A percentile compares a stretch with the other conserved stretches of the same genome.
Evolutionary conservation across 2,888 invertebrate genomes (phyloP).

Genomic region (Sinhomidia bicolor): DNA sequence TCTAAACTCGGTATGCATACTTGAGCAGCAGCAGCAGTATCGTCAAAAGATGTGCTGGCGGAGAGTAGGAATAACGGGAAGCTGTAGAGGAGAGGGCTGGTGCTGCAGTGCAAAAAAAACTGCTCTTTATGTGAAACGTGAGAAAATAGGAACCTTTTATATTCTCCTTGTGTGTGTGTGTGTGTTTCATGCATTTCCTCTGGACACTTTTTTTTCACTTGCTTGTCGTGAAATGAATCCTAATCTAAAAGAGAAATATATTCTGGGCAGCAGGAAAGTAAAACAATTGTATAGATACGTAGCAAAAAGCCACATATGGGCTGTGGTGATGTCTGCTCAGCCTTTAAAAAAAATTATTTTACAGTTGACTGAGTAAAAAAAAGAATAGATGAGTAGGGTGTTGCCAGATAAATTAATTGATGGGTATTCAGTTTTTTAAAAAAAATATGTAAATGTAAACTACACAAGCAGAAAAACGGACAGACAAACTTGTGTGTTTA

Average conservation of each 20-base stretch:
- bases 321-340: too few species aligned
- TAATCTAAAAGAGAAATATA: background rate
- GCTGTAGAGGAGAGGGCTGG: background rate
- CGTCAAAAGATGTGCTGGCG: background rate
- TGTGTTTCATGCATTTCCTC: slow-evolving; percentile 32
- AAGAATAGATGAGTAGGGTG: too few species aligned
- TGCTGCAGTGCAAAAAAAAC: slow-evolving; percentile 16
- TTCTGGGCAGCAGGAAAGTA: too few species aligned
- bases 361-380: too few species aligned
- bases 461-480: too few species aligned
- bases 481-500: background rate
- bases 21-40: background rate
- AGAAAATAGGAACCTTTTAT: slow-evolving; percentile 13
- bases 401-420: too few species aligned
- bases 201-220: slow-evolving; percentile 17
- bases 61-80: background rate
- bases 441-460: too few species aligned
- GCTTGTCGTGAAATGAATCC: slow-evolving; percentile 40
- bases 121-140: slow-evolving; percentile 46
- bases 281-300: too few species aligned
- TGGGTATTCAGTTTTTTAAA: too few species aligned
- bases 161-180: background rate
- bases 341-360: too few species aligned
- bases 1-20: slow-evolving; percentile 44
- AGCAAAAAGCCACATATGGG: too few species aligned